A percentile compares a stretch with the other conserved stretches of the same genome.
Evolutionary conservation across 2,888 invertebrate species (phyloP).

Genomic region (Rhingia campestris): DNA sequence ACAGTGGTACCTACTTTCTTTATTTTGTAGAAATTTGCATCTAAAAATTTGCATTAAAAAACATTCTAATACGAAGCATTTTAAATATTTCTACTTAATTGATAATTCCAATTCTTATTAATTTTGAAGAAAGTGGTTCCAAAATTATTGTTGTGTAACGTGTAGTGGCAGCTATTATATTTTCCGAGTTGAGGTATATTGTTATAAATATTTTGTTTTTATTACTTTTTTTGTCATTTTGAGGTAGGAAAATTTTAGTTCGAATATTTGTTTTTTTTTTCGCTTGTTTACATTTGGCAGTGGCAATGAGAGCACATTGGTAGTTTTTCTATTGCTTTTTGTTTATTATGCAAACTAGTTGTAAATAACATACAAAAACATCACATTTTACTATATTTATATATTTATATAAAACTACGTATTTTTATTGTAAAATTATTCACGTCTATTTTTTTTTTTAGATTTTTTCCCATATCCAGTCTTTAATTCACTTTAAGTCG

Average conservation of each 20-base stretch:
- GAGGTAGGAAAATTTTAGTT: conserved; percentile 64
- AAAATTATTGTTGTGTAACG: conserved; percentile 7
- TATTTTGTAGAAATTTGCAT: conserved; percentile 70
- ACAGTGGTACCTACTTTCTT: conserved; percentile 1
- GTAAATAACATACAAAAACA: conserved; percentile 62
- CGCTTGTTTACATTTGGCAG: conserved; percentile 54
- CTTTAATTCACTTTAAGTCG: conserved; percentile 70
- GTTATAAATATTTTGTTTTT: neutral
- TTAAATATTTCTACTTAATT: conserved; percentile 43
- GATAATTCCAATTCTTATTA: conserved; percentile 11
- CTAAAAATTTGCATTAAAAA: conserved; percentile 67
- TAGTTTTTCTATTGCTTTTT: conserved; percentile 70
- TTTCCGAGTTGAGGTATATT: conserved; percentile 46
- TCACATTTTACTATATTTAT: conserved; percentile 58
- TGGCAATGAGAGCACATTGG: conserved; percentile 50
- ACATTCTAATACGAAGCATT: conserved; percentile 60
- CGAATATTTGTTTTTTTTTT: conserved; percentile 13
- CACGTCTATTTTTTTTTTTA: conserved; percentile 19
- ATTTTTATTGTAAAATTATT: conserved; percentile 18
- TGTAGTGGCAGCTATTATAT: conserved; percentile 43
- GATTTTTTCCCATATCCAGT: conserved; percentile 62
- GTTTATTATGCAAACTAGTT: conserved; percentile 48
- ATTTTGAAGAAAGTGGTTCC: conserved; percentile 32
- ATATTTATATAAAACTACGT: conserved; percentile 20
- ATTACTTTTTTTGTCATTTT: neutral